Evolutionary conservation across 2,113 vertebrate genomes (phyloP), one percentile per base, ranked within the genome.

Genomic region (Ammospiza nelsoni): DNA sequence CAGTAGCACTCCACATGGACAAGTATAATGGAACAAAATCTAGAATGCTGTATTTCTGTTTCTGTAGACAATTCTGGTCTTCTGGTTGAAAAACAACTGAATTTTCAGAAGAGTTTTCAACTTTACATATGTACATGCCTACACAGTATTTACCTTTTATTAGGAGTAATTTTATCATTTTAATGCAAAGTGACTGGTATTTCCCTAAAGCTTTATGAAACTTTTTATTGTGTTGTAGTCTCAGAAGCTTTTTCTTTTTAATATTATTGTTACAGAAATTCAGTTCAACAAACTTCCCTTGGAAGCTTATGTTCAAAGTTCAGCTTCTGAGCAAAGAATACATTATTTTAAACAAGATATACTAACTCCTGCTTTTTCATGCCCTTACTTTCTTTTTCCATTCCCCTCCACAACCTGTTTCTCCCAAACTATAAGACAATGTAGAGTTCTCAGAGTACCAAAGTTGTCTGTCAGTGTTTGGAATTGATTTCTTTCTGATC

Each of bases 341-440:
- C 12, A 0, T 87, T 87, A 35, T 35, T 84, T 89, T 39, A 74
- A 69, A 63, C 16, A 57, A 73, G 27, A 37, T 44, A 29, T 0
- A 24, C 9, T 22, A 66, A 27, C 4, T 59, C 33, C 27, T 68
- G 57, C 19, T 33, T 91, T 43, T 81, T 69, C 15, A 18, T 39
- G 61, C 74, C 29, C 25, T 19, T 48, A 3, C 2, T 59, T 48
- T 35, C 6, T 65, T 75, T 75, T 44, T 71, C 25, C 9, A 31
- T 24, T 7, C 3, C 1, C 0, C 5, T 72, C 9, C 15, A 44
- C 10, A 25, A 27, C 5, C 20, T 1, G 0, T 90, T 13, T 76
- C 27, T 49, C 29, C 23, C 28, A 86, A 54, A 33, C 20, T 10
- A 2, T 49, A 51, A 39, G 23, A 25, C n/a, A 66, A 8, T 22